Evolutionary conservation across 2,113 vertebrate genomes (phyloP).

Genomic region (Nycticryphes semicollaris): DNA sequence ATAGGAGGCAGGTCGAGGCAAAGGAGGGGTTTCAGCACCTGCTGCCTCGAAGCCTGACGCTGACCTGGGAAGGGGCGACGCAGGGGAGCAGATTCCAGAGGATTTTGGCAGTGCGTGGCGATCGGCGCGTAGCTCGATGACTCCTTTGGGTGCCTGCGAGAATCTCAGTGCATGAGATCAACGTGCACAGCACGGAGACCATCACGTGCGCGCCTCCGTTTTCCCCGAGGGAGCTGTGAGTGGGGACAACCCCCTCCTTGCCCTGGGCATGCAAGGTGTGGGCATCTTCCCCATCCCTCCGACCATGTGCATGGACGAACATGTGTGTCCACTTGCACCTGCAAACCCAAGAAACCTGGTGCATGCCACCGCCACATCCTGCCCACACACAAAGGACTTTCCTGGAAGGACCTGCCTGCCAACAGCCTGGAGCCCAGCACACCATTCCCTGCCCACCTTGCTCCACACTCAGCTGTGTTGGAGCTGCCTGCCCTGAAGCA

Average conservation of each 20-base stretch:
- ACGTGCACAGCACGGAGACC: background rate
- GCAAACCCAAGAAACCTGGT: background rate
- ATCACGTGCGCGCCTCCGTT: fast-evolving
- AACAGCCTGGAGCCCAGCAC: background rate
- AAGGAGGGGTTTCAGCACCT: conserved; percentile 67
- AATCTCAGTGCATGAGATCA: conserved; percentile 52
- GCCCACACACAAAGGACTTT: background rate
- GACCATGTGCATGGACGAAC: fast-evolving
- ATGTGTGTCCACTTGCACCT: fast-evolving
- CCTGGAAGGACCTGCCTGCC: background rate
- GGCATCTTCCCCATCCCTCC: background rate
- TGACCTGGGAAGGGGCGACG: conserved; percentile 60
- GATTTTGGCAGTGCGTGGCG: conserved; percentile 31
- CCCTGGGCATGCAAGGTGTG: fast-evolving
- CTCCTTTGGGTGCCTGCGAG: conserved; percentile 59
- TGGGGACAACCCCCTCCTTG: background rate
- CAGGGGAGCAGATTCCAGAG: conserved; percentile 61
- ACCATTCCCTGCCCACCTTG: fast-evolving
- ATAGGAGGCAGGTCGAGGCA: background rate
- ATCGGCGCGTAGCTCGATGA: background rate
- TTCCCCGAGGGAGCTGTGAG: fast-evolving
- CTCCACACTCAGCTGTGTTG: fast-evolving
- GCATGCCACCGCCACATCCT: fast-evolving
- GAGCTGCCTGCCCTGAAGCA: background rate
- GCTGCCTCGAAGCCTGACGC: conserved; percentile 35